Base-by-base conservation (phyloP, 2,888 invertebrate genomes). In the Pardosa pseudoannulata region DNA sequence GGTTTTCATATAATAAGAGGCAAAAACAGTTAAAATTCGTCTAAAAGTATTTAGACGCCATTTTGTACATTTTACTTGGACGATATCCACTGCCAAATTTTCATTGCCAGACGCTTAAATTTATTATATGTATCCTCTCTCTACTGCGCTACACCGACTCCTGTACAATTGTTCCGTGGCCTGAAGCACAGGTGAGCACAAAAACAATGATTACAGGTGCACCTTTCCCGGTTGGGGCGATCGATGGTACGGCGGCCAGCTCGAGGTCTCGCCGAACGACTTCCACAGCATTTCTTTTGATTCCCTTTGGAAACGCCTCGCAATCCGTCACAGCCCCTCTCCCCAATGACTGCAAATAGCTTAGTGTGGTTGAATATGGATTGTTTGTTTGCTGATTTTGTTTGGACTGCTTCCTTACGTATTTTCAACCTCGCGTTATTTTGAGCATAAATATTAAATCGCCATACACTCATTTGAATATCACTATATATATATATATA, bases 141-240 rank as follows among this genome's bases (percentile, higher is more conserved):
- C n/a, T n/a, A n/a, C n/a, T n/a, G n/a, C n/a, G n/a, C 9, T 23
- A 19, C 62, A 23, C 19, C 11, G 11, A 27, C 36, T 23, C 56
- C 64, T 79, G 79, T 29, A 71, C 28, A 62, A 23, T 27, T 29
- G 29, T 46, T 79, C 29, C 41, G 7, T 39, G 27, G 46, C 79
- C 41, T 6, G 16, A 19, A n/a, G 39, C 28, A 64, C 41, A 72
- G 72, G 72, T 72, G 71, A 16, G 46, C 72, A 16, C 19, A 29
- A 73, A 79, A 79, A 79, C 79, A 46, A 65, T 41, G 31, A 23
- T 79, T 79, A 72, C 71, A 79, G 65, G 64, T 65, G 19, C 9
- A 41, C 64, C n/a, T 41, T 46, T 16, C 19, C 7, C 62, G 32
- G 5, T 1, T 13, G 0, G 31, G 64, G 16, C n/a, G 39, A 31